phyloP scores from a whole-genome alignment of 2,797 vertebrate genomes.

The Hemibagrus guttatus region DNA sequence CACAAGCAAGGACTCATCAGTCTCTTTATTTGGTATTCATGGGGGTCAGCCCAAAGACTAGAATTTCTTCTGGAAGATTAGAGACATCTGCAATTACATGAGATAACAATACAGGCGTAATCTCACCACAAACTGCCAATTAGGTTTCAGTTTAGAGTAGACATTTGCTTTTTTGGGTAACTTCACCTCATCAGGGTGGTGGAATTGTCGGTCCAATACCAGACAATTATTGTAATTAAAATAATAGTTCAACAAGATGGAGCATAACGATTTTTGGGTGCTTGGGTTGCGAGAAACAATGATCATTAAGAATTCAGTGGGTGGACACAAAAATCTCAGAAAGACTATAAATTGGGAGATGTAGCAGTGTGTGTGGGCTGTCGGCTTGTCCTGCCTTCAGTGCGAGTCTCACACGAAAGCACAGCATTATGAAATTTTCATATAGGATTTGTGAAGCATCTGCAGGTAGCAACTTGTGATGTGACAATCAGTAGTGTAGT shows the following conservation, averaged over 20 bases:
- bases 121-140: slow-evolving; percentile 35
- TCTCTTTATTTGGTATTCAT: slow-evolving; percentile 30
- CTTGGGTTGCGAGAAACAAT: slow-evolving; percentile 20
- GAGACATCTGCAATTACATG: slow-evolving; percentile 30
- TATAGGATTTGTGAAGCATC: background rate
- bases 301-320: slow-evolving; percentile 17
- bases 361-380: background rate
- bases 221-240: slow-evolving; percentile 49
- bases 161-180: slow-evolving; percentile 26
- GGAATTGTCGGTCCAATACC: slow-evolving; percentile 42
- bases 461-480: background rate
- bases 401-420: too few species aligned
- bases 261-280: slow-evolving; percentile 10
- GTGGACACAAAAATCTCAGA: background rate
- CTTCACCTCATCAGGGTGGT: slow-evolving; percentile 36
- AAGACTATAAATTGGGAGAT: background rate
- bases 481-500: background rate
- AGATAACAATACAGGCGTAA: slow-evolving; percentile 35
- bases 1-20: slow-evolving; percentile 3
- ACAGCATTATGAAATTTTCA: slow-evolving; percentile 8
- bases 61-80: slow-evolving; percentile 29
- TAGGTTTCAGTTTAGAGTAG: slow-evolving; percentile 22
- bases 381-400: background rate
- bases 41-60: slow-evolving; percentile 21
- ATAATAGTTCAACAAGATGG: slow-evolving; percentile 37